A percentile compares a stretch with the other conserved stretches of the same genome.
Conservation (phyloP, 2,888 invertebrate genomes). For the Hypercompe scribonia region DNA sequence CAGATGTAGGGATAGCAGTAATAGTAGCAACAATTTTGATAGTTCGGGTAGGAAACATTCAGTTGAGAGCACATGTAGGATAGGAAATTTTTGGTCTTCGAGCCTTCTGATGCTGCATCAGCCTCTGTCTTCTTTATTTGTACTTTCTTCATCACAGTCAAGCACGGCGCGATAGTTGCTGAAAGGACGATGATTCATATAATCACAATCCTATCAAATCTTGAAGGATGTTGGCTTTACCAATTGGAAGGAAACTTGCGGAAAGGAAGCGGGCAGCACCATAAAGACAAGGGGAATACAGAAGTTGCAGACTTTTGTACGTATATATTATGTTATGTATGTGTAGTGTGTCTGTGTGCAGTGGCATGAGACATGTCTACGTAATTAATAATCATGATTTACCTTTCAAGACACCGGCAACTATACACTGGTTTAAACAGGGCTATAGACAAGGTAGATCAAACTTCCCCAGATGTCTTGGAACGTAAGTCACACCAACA, state of each 20-base stretch:
- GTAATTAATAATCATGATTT: background rate
- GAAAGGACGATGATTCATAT: slow-evolving; percentile 71
- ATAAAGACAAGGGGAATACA: background rate
- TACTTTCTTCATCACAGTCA: slow-evolving; percentile 56
- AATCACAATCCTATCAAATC: slow-evolving; percentile 44
- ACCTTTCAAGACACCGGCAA: background rate
- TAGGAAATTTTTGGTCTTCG: slow-evolving; percentile 27
- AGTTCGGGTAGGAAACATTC: slow-evolving; percentile 25
- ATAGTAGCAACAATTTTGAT: slow-evolving; percentile 2
- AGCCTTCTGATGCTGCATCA: slow-evolving; percentile 27
- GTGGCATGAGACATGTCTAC: background rate
- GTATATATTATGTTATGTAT: background rate
- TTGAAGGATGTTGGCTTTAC: background rate
- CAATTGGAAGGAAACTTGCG: background rate
- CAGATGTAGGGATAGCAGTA: slow-evolving; percentile 21
- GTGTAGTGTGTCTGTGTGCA: background rate
- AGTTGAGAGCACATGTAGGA: slow-evolving; percentile 60
- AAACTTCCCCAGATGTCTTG: background rate
- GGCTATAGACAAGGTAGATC: background rate
- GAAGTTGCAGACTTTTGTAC: background rate
- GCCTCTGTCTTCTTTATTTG: slow-evolving; percentile 44
- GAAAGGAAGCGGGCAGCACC: background rate
- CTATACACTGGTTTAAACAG: background rate
- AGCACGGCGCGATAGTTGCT: slow-evolving; percentile 65
- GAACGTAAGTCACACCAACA: background rate